Base-by-base conservation (phyloP, 2,113 vertebrate genomes). In the Lophochroa leadbeateri region DNA sequence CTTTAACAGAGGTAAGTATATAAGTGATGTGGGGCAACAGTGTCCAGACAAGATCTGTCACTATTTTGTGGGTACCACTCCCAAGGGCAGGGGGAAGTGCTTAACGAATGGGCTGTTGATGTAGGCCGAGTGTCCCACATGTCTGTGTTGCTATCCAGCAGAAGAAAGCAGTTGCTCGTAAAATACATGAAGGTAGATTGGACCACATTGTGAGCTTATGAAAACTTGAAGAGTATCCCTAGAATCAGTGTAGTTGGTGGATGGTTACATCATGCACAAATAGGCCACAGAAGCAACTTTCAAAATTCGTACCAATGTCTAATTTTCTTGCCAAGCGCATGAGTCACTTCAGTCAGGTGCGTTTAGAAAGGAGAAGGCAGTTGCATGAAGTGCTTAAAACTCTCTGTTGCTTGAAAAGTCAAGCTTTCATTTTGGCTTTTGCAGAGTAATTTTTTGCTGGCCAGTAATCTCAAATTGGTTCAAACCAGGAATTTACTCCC, bases 261-360 rank as follows among this genome's bases (percentile, higher is more conserved):
- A 6, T 33, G 41, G 6, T 53, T 6, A 2, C 10, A 1, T 17
- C n/a, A 7, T 9, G 33, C 53, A 47, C 3, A 39, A 35, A 15
- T 0, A 28, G 28, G 20, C n/a, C 41, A 2, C 0, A 23, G n/a
- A n/a, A 3, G 10, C 28, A 1, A 3, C 29, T 23, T 33, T 33
- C 18, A 9, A 10, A 44, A 39, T 6, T 3, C 0, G 15, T 60
- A 35, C 6, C 28, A 19, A 4, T 35, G 50, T 43, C 58, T 74
- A 20, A 10, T 67, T 81, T 80, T 43, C 50, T 37, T 33, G 15
- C 50, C 50, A 55, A 19, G 53, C 15, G 27, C 6, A 0, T 37
- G 60, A 74, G 55, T 67, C n/a, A 14, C 39, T 58, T 14, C 13
- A 37, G 57, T 50, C 63, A 57, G 53, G 43, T 72, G n/a, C 6